Percentiles rank a stretch among this genome's conserved stretches.
phyloP scores from a whole-genome alignment of 2,797 vertebrate genomes.

The Cetoscarus ocellatus region DNA sequence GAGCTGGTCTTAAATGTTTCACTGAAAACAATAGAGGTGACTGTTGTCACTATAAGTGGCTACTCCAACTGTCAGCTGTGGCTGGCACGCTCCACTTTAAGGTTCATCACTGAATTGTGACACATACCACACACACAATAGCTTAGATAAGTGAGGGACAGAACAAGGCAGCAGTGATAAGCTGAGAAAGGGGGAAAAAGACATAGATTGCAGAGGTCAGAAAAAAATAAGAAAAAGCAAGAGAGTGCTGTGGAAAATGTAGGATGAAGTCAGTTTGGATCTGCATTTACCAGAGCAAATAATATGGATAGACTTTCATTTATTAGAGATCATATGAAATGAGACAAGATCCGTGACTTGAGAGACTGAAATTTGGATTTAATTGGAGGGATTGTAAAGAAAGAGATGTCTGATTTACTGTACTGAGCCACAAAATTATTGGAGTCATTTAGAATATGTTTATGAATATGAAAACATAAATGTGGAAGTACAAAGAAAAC shows the following conservation, averaged over 20 bases:
- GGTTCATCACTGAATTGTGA: neutral
- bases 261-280: neutral
- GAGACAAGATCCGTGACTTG: no score
- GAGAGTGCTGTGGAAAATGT: neutral
- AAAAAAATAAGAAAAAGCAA: neutral
- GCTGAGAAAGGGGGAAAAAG: neutral
- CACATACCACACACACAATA: neutral
- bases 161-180: neutral
- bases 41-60: constrained; percentile 6
- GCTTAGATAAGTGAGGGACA: neutral
- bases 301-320: no score
- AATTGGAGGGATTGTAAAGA: no score
- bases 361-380: no score
- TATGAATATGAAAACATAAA: no score
- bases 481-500: no score
- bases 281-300: neutral
- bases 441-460: no score
- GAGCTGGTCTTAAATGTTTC: neutral
- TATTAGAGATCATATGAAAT: no score
- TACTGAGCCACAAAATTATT: no score
- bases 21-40: constrained; percentile 11
- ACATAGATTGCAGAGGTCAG: neutral
- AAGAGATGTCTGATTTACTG: no score
- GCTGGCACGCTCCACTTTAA: constrained; percentile 17
- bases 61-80: constrained; percentile 14